Percentiles rank a stretch among this genome's conserved stretches.
Evolutionary conservation across 2,797 vertebrate genomes (phyloP).

Genomic region (Trachops cirrhosus): DNA sequence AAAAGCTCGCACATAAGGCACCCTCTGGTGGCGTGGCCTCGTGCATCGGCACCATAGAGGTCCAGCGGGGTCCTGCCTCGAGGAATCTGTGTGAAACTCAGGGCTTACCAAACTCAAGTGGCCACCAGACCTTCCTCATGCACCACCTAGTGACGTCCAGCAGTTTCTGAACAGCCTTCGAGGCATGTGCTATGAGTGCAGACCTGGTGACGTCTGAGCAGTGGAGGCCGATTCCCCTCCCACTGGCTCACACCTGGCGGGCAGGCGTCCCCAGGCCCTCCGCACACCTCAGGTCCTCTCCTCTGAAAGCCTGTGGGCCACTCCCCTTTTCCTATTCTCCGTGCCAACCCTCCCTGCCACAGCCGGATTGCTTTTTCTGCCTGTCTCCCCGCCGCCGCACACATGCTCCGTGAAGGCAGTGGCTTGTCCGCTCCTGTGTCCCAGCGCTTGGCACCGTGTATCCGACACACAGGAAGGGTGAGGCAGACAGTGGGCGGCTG

Average conservation of each 20-base stretch:
- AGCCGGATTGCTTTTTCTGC: too few species aligned
- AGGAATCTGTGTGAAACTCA: not conserved
- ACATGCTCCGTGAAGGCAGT: not conserved
- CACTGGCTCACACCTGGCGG: not conserved
- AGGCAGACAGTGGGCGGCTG: not conserved
- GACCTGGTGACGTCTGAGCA: not conserved
- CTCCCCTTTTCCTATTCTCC: not conserved
- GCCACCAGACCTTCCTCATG: not conserved
- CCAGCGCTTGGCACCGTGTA: not conserved
- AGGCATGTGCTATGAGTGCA: not conserved
- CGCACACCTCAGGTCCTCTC: not conserved
- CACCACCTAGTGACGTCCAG: not conserved
- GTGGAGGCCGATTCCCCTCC: not conserved
- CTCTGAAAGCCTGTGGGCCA: not conserved
- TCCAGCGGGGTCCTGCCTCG: not conserved
- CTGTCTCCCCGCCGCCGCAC: not conserved
- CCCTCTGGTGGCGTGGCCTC: not conserved
- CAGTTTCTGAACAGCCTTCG: not conserved
- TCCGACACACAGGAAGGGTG: not conserved
- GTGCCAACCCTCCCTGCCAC: not conserved
- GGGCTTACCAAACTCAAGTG: not conserved
- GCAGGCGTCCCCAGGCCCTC: not conserved
- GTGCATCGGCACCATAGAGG: not conserved
- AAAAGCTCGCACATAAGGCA: not conserved
- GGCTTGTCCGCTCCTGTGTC: not conserved